Conservation (phyloP, 1,140 invertebrate genomes). For the Hypsibius dujardini region DNA sequence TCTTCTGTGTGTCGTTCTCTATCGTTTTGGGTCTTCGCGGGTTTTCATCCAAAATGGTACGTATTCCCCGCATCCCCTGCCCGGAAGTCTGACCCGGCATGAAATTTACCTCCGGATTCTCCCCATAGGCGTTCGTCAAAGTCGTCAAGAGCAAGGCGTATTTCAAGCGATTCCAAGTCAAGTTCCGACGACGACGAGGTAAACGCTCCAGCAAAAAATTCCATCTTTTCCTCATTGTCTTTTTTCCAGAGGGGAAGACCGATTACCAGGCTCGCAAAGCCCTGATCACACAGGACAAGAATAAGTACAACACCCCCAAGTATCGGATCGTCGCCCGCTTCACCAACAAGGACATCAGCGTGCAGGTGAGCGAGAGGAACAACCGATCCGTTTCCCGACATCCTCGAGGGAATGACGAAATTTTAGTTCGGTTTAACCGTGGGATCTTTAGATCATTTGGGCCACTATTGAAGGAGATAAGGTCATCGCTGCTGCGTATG, state of each 20-base stretch:
- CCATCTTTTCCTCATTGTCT: slow-evolving; percentile 2
- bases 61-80: background rate
- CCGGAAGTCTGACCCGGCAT: too few species aligned
- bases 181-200: slow-evolving; percentile 40
- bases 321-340: slow-evolving; percentile 93
- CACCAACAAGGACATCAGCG: slow-evolving; percentile 92
- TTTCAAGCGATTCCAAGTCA: slow-evolving; percentile 91
- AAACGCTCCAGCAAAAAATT: slow-evolving; percentile 19
- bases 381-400: slow-evolving; percentile 8
- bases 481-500: slow-evolving; percentile 87
- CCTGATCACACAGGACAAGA: slow-evolving; percentile 92
- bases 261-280: slow-evolving; percentile 97
- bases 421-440: slow-evolving; percentile 19
- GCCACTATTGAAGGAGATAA: slow-evolving; percentile 89
- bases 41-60: slow-evolving; percentile 9
- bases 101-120: too few species aligned
- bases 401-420: slow-evolving; percentile 12
- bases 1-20: too few species aligned
- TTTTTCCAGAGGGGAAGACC: slow-evolving; percentile 76
- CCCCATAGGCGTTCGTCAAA: slow-evolving; percentile 85
- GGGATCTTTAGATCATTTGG: slow-evolving; percentile 72
- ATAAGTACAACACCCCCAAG: slow-evolving; percentile 99
- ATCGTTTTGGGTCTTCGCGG: too few species aligned
- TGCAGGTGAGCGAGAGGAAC: slow-evolving; percentile 62
- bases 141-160: slow-evolving; percentile 99